A percentile compares a stretch with the other conserved stretches of the same genome.
These are phyloP conservation scores for Melanotaenia pygmaea DNA, from an alignment of 2,797 vertebrate species.

Conservation along the genomic window DNA sequence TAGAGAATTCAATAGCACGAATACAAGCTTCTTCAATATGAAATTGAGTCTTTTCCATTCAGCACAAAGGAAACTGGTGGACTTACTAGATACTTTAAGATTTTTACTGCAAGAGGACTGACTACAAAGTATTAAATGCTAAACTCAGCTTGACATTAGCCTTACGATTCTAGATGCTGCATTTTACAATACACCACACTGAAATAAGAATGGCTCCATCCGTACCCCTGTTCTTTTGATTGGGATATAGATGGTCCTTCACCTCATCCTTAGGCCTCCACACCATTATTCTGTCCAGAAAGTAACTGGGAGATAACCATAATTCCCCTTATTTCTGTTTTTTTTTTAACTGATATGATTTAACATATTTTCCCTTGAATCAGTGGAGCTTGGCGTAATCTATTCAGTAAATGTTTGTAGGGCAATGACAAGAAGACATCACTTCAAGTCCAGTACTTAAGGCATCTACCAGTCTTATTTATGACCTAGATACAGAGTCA, in stretches of 20 bases:
- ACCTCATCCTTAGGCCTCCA: background rate
- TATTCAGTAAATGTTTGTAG: background rate
- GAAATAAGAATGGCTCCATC: background rate
- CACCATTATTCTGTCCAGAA: background rate
- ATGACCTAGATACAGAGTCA: constrained; percentile 3
- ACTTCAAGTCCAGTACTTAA: background rate
- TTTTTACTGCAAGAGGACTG: background rate
- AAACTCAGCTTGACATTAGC: background rate
- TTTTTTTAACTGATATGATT: background rate
- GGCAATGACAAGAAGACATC: background rate
- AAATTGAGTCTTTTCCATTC: background rate
- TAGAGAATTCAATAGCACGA: background rate
- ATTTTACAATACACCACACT: background rate
- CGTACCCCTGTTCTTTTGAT: background rate
- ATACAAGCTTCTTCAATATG: background rate
- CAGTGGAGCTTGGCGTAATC: background rate
- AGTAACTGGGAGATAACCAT: background rate
- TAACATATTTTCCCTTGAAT: background rate
- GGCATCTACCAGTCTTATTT: background rate
- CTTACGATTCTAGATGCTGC: background rate
- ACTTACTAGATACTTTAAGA: background rate
- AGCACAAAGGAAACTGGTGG: background rate
- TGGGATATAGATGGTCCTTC: background rate
- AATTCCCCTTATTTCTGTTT: background rate
- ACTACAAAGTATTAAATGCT: background rate